phyloP scores from a whole-genome alignment of 2,888 invertebrate species.

The Oxytorus armatus region DNA sequence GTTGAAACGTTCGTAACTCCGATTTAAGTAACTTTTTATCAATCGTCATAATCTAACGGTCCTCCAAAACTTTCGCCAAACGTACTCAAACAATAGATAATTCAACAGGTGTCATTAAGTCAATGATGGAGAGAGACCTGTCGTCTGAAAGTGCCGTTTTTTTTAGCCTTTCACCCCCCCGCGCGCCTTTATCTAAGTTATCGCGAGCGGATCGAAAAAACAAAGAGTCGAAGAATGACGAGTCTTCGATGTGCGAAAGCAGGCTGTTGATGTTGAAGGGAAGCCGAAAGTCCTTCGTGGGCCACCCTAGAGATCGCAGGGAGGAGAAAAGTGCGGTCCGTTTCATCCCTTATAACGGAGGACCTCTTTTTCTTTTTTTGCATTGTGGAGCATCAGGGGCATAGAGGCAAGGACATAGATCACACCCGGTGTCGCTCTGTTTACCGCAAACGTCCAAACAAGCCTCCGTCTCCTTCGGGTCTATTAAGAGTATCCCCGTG shows the following conservation, averaged over 20 bases:
- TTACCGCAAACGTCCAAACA: slow-evolving; percentile 84
- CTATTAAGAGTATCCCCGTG: slow-evolving; percentile 81
- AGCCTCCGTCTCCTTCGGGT: slow-evolving; percentile 78
- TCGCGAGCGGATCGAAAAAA: slow-evolving; percentile 47
- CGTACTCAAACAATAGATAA: background rate
- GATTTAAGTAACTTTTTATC: background rate
- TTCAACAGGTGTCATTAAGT: slow-evolving; percentile 34
- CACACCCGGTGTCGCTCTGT: slow-evolving; percentile 84
- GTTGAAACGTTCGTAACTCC: too few relatives aligned
- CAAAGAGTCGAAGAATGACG: slow-evolving; percentile 9
- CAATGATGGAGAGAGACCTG: background rate
- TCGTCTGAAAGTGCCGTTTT: slow-evolving; percentile 36
- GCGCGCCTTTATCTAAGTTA: slow-evolving; percentile 42
- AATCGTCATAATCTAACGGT: background rate
- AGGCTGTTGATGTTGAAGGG: slow-evolving; percentile 19
- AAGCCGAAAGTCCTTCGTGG: slow-evolving; percentile 40
- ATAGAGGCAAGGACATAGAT: slow-evolving; percentile 77
- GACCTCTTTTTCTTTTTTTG: slow-evolving; percentile 18
- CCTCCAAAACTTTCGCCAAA: background rate
- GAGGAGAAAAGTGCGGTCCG: slow-evolving; percentile 72
- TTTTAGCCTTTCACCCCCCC: background rate
- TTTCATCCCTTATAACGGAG: slow-evolving; percentile 74
- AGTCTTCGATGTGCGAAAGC: background rate
- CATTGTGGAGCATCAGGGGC: slow-evolving; percentile 2
- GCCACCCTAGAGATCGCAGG: slow-evolving; percentile 71